Evolutionary conservation across 2,113 vertebrate species (phyloP), one percentile per base, ranked within the genome.

Genomic region (Phyllostomus discolor): DNA sequence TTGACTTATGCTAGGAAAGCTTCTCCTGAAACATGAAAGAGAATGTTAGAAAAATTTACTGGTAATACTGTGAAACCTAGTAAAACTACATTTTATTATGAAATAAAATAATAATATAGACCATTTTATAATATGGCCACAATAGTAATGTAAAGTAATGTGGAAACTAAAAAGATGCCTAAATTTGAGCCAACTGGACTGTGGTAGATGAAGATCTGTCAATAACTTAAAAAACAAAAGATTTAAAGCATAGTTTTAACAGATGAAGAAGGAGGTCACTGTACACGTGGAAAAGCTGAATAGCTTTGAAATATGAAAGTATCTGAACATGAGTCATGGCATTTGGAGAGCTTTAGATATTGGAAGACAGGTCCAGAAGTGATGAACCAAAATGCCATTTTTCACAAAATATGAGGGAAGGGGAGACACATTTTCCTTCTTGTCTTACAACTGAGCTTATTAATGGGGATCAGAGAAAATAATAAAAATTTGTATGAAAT

Each of bases 21-120:
- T 70, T 95, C 95, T 70, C 35, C n/a, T 70, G 35, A 94, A 91
- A 88, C 33, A 88, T 94, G 75, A 66, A 83, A 41, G 41, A 69
- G 20, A 79, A 64, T 90, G 1, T 66, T 87, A 57, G n/a, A 83
- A 80, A 93, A 90, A 75, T 35, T 31, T 88, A 87, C 85, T 67
- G 64, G 31, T 81, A 35, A 17, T 85, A 54, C 80, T 91, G 79
- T 67, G 66, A 93, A 91, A 22, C 12, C 72, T 59, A 31, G 19
- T 69, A 70, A 17, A 20, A 88, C n/a, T 95, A 54, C 4, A 59
- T 91, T 85, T 95, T 91, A 35, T 85, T 70, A 88, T 78, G 75
- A 84, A 94, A 92, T 88, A 35, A 89, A 82, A 95, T 85, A 90
- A 92, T 88, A 95, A 97, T 73, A 26, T 76, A 59, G 33, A 88